phyloP scores from a whole-genome alignment of 2,797 vertebrate species.

The Bradypus variegatus region DNA sequence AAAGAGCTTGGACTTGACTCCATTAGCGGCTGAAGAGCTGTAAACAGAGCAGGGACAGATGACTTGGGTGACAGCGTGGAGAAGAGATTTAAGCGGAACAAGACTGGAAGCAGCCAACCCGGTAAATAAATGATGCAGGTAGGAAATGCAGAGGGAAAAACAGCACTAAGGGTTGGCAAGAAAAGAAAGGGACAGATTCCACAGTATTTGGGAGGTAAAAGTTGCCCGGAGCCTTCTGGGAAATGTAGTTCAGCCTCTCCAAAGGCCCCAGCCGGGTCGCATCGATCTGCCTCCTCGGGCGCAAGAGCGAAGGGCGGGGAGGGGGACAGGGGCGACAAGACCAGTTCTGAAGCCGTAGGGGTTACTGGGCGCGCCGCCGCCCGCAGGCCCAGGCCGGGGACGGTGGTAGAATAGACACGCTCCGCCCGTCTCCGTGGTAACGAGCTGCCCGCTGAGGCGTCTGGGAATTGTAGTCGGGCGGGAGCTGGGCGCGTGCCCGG shows the following conservation, averaged over 20 bases:
- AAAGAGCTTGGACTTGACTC: not conserved
- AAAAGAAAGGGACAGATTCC: not conserved
- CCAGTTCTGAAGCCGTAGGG: not conserved
- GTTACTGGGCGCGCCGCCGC: not conserved
- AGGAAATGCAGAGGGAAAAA: not conserved
- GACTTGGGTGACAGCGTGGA: not conserved
- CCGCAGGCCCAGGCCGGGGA: not conserved
- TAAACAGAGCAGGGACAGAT: not conserved
- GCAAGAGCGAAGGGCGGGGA: not conserved
- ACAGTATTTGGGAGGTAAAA: not conserved
- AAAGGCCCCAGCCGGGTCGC: accelerated
- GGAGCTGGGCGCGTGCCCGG: too few relatives aligned
- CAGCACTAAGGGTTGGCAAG: not conserved
- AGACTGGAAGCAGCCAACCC: not conserved
- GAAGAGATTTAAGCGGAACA: not conserved
- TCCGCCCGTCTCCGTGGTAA: not conserved
- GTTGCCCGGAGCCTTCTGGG: not conserved
- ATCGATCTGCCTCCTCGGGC: not conserved
- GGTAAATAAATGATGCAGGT: not conserved
- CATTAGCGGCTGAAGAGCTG: not conserved
- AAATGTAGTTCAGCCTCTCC: conserved; percentile 13
- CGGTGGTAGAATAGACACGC: not conserved
- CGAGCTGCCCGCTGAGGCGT: not conserved
- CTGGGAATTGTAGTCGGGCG: conserved; percentile 36
- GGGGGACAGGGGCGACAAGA: accelerated